Base-by-base conservation (phyloP, 2,888 invertebrate genomes). In the Sphinx pinastri region DNA sequence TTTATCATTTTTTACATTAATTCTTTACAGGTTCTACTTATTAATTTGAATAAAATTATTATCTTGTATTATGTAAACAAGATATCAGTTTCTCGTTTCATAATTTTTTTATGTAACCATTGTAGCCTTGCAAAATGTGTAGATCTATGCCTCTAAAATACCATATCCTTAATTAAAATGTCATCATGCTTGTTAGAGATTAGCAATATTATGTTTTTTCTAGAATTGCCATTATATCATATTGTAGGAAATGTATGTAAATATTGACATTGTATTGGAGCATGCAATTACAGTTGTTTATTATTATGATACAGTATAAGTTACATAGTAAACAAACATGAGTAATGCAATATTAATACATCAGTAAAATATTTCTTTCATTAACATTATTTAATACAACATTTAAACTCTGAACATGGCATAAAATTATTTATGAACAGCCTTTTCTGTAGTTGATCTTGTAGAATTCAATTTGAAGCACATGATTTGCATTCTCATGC, bases 311-410 rank as follows among this genome's bases (percentile, higher is more conserved):
- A 87, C 83, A 88, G 87, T 88, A 87, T 85, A 82, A 88, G 38
- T 83, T 85, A 81, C 86, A 86, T 91, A 89, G 88, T 92, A 91
- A 91, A 91, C 91, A 92, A 86, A 83, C 82, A 85, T 87, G 84
- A 86, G 83, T 89, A 87, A 89, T 83, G 69, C 59, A 69, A 70
- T 74, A 70, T 72, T 71, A 73, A 71, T 69, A 69, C 63, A 49
- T 49, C 19, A 70, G 60, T 60, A 67, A 69, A 70, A 58, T 66
- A 49, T n/a, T 68, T 79, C 74, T 77, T 72, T 75, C 75, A 74
- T 73, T 76, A 74, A 76, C 71, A 8, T 38, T 38, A 38, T 38
- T 38, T 38, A 6, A 38, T 38, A 38, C 2, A 38, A 38, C 38
- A 38, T 38, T 38, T 38, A 38, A 38, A 38, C 38, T 38, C 2